phyloP scores from a whole-genome alignment of 35 echinoderm and acorn worm species.

The Patiria miniata region DNA sequence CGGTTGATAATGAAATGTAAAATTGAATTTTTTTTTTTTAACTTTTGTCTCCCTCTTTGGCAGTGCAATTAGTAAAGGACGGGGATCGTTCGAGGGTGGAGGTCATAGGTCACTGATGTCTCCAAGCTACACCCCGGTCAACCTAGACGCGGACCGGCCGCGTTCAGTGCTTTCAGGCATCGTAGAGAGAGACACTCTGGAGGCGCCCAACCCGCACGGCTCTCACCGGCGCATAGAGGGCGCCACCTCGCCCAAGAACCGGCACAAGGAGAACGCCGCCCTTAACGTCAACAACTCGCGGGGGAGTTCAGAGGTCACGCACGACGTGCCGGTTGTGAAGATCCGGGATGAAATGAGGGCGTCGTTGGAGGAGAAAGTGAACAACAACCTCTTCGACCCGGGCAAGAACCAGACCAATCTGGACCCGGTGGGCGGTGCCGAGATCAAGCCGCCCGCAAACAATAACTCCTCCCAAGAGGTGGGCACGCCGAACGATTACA shows the following conservation, averaged over 20 bases:
- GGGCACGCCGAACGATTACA: not conserved
- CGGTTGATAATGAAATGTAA: too few relatives aligned
- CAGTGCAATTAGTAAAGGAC: not conserved
- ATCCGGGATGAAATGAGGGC: not conserved
- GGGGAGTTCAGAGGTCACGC: not conserved
- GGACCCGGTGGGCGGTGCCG: not conserved
- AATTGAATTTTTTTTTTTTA: too few relatives aligned
- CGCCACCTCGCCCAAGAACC: not conserved
- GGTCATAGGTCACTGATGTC: not conserved
- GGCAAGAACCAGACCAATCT: not conserved
- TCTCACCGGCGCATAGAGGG: too few relatives aligned
- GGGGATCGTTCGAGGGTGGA: not conserved
- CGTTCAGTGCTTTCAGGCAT: not conserved
- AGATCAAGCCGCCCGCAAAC: not conserved
- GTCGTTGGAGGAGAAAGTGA: not conserved
- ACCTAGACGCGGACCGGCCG: not conserved
- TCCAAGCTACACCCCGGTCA: not conserved
- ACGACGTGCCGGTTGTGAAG: not conserved
- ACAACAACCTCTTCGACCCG: not conserved
- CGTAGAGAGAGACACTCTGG: not conserved
- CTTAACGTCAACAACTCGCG: slow-evolving; percentile 14
- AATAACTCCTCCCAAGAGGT: not conserved
- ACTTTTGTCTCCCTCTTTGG: not conserved
- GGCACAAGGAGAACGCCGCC: not conserved
- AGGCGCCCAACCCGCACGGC: not conserved